Conservation (phyloP, 1,140 invertebrate genomes). For the Neuroterus valhalla region DNA sequence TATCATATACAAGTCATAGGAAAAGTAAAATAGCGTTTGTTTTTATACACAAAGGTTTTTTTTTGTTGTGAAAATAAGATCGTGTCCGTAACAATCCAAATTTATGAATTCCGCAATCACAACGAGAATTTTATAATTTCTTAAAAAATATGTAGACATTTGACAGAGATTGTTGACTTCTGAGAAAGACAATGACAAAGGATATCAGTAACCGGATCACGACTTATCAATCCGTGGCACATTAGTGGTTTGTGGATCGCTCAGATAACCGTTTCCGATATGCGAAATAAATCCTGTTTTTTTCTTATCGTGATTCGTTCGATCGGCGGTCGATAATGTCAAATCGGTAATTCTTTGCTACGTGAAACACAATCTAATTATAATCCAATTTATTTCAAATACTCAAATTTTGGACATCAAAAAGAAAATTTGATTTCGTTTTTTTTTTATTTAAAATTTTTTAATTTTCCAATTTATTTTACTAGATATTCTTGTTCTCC, state of each 20-base stretch:
- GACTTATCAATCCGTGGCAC: constrained; percentile 13
- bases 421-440: not conserved
- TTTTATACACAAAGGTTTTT: too few relatives aligned
- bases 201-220: constrained; percentile 26
- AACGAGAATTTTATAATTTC: not conserved
- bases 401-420: too few relatives aligned
- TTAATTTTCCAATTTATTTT: not conserved
- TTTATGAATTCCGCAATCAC: not conserved
- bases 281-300: constrained; percentile 20
- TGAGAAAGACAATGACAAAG: constrained; percentile 19
- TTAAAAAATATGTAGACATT: not conserved
- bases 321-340: constrained; percentile 12
- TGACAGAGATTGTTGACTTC: not conserved
- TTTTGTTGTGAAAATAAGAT: not conserved
- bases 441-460: constrained; percentile 6
- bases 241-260: constrained; percentile 28
- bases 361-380: constrained; percentile 23
- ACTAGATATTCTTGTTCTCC: too few relatives aligned
- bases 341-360: constrained; percentile 14
- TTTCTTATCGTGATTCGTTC: constrained; percentile 20
- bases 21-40: too few relatives aligned
- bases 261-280: constrained; percentile 28
- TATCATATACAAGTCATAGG: too few relatives aligned
- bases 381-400: not conserved
- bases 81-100: not conserved